phyloP scores from a whole-genome alignment of 2,888 invertebrate genomes.

The Acleris emargana region DNA sequence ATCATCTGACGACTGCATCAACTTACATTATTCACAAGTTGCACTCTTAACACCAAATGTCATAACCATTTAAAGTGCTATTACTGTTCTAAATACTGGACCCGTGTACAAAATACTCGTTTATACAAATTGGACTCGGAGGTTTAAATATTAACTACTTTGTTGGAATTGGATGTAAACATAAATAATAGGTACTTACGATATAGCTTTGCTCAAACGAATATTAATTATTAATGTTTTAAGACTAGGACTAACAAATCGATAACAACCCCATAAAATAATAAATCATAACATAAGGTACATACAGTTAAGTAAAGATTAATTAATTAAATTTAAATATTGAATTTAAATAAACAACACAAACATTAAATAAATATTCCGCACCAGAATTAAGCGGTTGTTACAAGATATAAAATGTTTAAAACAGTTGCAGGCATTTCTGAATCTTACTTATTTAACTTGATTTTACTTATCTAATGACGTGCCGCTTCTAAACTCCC shows the following conservation, averaged over 20 bases:
- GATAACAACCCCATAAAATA: conserved; percentile 37
- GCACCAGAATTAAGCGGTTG: conserved; percentile 9
- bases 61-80: conserved; percentile 9
- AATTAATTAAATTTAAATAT: conserved; percentile 5
- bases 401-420: not conserved
- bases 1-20: too few species aligned
- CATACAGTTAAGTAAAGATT: conserved; percentile 11
- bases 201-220: conserved; percentile 15
- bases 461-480: conserved; percentile 4
- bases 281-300: conserved; percentile 30
- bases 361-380: conserved; percentile 11
- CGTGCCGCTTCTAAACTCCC: too few species aligned
- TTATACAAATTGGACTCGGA: too few species aligned
- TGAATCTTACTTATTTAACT: not conserved
- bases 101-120: too few species aligned
- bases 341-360: conserved; percentile 4
- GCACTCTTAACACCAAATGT: conserved; percentile 12
- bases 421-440: not conserved
- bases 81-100: not conserved
- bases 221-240: conserved; percentile 11
- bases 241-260: conserved; percentile 37
- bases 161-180: not conserved
- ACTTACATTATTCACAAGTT: conserved; percentile 9
- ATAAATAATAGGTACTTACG: not conserved
- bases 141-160: too few species aligned